Evolutionary conservation across 2,888 invertebrate genomes (phyloP).

Genomic region (Amblyjoppa proteus): DNA sequence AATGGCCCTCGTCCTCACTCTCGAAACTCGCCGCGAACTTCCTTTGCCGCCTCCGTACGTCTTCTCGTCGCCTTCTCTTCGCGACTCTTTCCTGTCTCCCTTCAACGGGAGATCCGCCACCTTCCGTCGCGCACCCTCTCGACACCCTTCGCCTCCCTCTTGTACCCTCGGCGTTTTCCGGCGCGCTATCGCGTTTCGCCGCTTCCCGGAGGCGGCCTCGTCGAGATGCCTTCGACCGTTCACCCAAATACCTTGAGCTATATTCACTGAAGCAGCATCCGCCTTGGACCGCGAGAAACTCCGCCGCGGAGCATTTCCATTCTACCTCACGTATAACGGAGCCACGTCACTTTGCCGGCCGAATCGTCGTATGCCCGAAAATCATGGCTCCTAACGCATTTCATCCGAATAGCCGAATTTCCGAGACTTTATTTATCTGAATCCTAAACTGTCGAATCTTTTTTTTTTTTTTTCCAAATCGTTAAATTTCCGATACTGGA

Average conservation of each 20-base stretch:
- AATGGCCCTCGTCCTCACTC: constrained; percentile 37
- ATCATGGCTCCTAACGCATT: too few species aligned
- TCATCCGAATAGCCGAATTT: too few species aligned
- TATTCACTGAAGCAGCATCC: too few species aligned
- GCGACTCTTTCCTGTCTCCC: constrained; percentile 17
- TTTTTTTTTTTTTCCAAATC: too few species aligned
- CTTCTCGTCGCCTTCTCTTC: constrained; percentile 7
- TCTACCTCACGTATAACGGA: too few species aligned
- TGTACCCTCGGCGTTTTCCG: constrained; percentile 45
- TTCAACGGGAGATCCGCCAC: constrained; percentile 21
- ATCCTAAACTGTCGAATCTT: too few species aligned
- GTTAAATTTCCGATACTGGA: too few species aligned
- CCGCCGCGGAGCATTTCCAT: too few species aligned
- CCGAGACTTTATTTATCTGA: too few species aligned
- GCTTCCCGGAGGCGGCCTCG: constrained; percentile 35
- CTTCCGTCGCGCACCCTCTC: constrained; percentile 36
- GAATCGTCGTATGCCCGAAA: too few species aligned
- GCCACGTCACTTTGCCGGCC: too few species aligned
- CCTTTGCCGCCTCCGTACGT: neutral
- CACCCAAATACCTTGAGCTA: constrained; percentile 77
- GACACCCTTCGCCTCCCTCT: constrained; percentile 58
- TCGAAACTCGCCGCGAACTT: constrained; percentile 24
- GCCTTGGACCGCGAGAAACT: too few species aligned
- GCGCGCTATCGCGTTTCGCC: constrained; percentile 32
- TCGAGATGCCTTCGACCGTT: constrained; percentile 74